Evolutionary conservation across 1,140 invertebrate species (phyloP), one percentile per base, ranked within the genome.

Genomic region (Drosophila navojoa): DNA sequence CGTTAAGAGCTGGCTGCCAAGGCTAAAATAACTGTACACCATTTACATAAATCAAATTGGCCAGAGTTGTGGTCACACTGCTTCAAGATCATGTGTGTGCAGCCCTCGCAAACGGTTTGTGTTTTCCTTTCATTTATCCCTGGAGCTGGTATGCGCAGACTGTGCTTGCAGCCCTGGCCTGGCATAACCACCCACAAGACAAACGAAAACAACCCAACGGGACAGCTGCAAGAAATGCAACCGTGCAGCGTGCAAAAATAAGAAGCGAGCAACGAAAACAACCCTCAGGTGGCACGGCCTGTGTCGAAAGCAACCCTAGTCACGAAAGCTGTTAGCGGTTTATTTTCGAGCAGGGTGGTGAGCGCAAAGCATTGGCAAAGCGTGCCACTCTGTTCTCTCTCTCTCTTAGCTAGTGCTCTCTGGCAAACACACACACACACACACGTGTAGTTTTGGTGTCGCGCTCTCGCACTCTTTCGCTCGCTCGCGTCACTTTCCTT

Each of bases 161-260:
- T 29, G 52, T 29, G 10, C 42, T 67, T 73, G 60, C 81, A 86
- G 61, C 78, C 60, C 78, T 84, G 70, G 44, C 40, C 19, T 22
- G 19, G 10, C 13, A 15, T 16, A 38, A 58, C 61, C 69, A 76
- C 64, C 52, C 57, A 70, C 64, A 71, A 76, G 54, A 29, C 27
- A 66, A 42, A 10, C 10, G 9, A 7, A 35, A 35, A 35, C 66
- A 54, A 49, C 7, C n/a, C 9, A 45, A 45, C 9, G 16, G n/a
- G 71, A 63, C 76, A 82, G 76, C 79, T 84, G 80, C 80, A 71
- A 66, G 35, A 54, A 64, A 78, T 84, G 81, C 81, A 85, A 84
- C 81, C 77, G 60, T 86, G 81, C 81, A 86, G 22, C 38, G 38
- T 50, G 53, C 62, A 42, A 42, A 69, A 61, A 53, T 29, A 13